A percentile compares a stretch with the other conserved stretches of the same genome.
Evolutionary conservation across 2,888 invertebrate genomes (phyloP).

Genomic region (Scaptomyza polygonia): DNA sequence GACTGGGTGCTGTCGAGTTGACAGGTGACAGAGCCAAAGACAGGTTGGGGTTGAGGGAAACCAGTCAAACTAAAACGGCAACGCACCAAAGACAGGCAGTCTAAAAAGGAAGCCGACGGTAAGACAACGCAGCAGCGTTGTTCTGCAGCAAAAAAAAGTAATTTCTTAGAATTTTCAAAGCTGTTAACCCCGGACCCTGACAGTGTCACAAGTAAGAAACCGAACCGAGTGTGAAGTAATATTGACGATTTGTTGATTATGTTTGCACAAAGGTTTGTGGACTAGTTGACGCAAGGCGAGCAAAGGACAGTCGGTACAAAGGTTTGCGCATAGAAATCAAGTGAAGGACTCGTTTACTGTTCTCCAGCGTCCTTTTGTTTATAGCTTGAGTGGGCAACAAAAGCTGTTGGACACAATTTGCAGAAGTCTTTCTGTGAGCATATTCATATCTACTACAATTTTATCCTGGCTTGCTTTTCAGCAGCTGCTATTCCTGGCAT

Average conservation of each 20-base stretch:
- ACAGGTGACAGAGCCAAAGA: conserved; percentile 33
- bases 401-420: conserved; percentile 28
- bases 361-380: conserved; percentile 42
- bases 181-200: conserved; percentile 25
- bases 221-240: conserved; percentile 73
- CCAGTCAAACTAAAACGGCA: conserved; percentile 4
- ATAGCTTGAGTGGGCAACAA: conserved; percentile 36
- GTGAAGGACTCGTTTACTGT: conserved; percentile 25
- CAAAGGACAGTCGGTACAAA: conserved; percentile 38
- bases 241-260: conserved; percentile 80
- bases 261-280: conserved; percentile 59
- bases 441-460: conserved; percentile 25
- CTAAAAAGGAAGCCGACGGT: background rate
- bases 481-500: conserved; percentile 18
- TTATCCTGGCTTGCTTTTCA: conserved; percentile 20
- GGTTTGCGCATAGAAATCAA: conserved; percentile 59
- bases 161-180: conserved; percentile 69
- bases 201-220: conserved; percentile 39
- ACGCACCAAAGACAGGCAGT: conserved; percentile 7
- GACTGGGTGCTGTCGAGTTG: conserved; percentile 35
- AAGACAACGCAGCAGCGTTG: conserved; percentile 43
- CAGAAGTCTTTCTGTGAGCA: conserved; percentile 10
- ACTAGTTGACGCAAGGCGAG: conserved; percentile 7
- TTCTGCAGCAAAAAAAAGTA: conserved; percentile 67
- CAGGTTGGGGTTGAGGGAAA: background rate